Percentiles rank a stretch among this genome's conserved stretches.
Conservation (phyloP, 2,888 invertebrate species). For the Pyrrhia umbra region DNA sequence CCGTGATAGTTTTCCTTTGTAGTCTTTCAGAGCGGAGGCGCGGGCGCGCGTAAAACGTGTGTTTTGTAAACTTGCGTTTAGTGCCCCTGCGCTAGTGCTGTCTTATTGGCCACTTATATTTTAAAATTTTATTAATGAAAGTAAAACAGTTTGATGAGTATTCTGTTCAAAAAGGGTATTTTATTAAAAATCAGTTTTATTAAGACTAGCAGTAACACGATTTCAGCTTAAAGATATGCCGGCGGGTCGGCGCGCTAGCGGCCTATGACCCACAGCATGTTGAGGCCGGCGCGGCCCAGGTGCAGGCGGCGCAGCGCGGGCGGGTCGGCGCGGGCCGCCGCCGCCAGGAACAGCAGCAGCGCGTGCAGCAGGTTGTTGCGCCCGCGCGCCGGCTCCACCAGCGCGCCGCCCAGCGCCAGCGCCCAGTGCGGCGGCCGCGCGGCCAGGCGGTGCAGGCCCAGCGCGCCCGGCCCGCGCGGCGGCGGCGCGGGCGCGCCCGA, state of each 20-base stretch:
- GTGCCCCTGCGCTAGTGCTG: too few species aligned
- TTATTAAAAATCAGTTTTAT: too few species aligned
- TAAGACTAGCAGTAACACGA: not conserved
- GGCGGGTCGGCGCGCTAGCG: conserved; percentile 66
- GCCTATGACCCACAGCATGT: conserved; percentile 95
- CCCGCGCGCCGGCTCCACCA: conserved; percentile 61
- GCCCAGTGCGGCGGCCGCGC: conserved; percentile 55
- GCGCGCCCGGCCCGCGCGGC: conserved; percentile 37
- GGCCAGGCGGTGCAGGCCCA: conserved; percentile 44
- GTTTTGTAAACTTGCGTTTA: too few species aligned
- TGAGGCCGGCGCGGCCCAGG: conserved; percentile 90
- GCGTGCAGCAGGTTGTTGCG: conserved; percentile 96
- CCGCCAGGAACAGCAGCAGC: conserved; percentile 91
- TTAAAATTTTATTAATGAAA: too few species aligned
- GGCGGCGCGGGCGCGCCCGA: conserved; percentile 31
- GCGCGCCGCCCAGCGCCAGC: conserved; percentile 54
- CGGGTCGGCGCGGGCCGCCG: conserved; percentile 84
- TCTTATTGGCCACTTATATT: too few species aligned
- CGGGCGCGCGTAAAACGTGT: too few species aligned
- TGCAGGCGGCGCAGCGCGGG: conserved; percentile 67
- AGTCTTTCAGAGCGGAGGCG: too few species aligned
- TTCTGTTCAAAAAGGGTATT: too few species aligned
- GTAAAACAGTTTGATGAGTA: not conserved
- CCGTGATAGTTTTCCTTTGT: too few species aligned
- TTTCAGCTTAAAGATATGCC: not conserved